Evolutionary conservation across 2,797 vertebrate species (phyloP), one percentile per base, ranked within the genome.

Genomic region (Orestias chungarensis): DNA sequence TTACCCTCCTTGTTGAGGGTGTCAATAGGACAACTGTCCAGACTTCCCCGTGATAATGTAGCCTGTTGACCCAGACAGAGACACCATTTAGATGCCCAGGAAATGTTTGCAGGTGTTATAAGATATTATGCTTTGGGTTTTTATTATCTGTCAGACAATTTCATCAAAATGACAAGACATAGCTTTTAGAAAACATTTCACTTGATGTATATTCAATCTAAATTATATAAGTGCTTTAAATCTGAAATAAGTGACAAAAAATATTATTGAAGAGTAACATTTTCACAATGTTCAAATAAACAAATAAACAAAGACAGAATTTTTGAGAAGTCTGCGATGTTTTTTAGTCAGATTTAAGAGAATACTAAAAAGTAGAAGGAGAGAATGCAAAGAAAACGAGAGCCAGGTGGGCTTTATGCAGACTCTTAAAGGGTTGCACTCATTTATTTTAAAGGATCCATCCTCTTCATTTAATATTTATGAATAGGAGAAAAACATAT

Each of bases 391-490:
- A 55, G 35, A 59, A 20, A 9, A 54, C 44, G 4, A 68, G 61
- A 71, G 27, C 64, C 11, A 70, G 35, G 52, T 0, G 0, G 23
- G 50, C 42, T 50, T 67, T 2, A 73, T 59, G 68, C 61, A 67
- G 72, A 66, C 77, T 86, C 80, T 76, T 76, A 76, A 73, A 88
- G 87, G 82, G 78, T 83, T 73, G 54, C 70, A 55, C 74, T 85
- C 79, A 87, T 94, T 83, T 54, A 87, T 89, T 82, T 90, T 90
- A 64, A 86, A 93, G 79, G 73, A 49, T 23, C 44, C 40, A 40
- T 81, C 69, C 67, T 79, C 71, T 71, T 85, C 77, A 78, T 91
- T 78, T 78, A 82, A 86, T 85, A 91, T 91, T 91, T 71, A 91
- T 90, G 78, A 78, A 82, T 40, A 68, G 20, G n/a, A 64, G 66